Evolutionary conservation across 2,797 vertebrate species (phyloP), one percentile per base, ranked within the genome.

Genomic region (Chromis chromis): DNA sequence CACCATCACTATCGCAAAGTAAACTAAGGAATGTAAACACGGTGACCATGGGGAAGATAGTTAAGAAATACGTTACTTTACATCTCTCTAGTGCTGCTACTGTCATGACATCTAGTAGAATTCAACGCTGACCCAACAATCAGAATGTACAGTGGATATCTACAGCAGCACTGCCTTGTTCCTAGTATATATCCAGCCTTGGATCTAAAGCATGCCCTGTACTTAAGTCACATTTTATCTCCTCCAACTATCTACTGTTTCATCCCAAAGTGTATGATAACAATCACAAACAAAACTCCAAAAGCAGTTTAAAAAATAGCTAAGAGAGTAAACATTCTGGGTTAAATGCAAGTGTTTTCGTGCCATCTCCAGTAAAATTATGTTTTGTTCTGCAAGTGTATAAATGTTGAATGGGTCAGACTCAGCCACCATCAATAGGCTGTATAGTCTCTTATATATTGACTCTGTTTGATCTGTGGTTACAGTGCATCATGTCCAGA

Each of bases 401-500:
- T 46, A 17, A 39, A 67, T 48, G 3, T 52, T 48, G 21, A 13
- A 24, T 54, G n/a, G 14, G 9, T 27, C 13, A 39, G 9, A 13
- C 25, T 27, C 13, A 39, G 9, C 17, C 25, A 52, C 17, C 12
- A 50, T 58, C 36, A 2, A 44, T 48, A 57, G 40, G 53, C 17
- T 46, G 4, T 9, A 12, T 22, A 19, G 40, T 42, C 16, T 28
- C 9, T 16, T n/a, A 0, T 56, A 14, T 50, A n/a, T 62, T 49
- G 64, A 54, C 44, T 27, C 1, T 53, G 17, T 44, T 7, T 9
- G 39, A 17, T 74, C 46, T 70, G 59, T 65, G 24, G 39, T 74
- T 56, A 60, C 63, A 49, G 27, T 73, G 55, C 42, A 71, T 66
- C 28, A 33, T 64, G 60, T 56, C 39, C 24, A 16, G 54, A 46